Percentiles rank a stretch among this genome's conserved stretches.
phyloP scores from a whole-genome alignment of 1,140 invertebrate genomes.

The Dinothrombium tinctorium region DNA sequence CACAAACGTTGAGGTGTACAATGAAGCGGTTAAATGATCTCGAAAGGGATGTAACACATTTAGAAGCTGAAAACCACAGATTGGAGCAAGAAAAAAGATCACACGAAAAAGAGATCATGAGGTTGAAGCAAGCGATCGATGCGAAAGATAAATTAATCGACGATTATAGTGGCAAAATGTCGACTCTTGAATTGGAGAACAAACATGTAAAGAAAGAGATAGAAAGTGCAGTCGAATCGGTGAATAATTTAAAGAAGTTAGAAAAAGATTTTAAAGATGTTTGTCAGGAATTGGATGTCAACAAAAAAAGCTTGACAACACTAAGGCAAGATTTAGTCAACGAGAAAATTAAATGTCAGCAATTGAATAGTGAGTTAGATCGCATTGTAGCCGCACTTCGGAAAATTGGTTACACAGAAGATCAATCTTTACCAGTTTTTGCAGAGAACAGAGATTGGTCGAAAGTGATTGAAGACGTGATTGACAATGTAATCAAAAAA shows the following conservation, averaged over 20 bases:
- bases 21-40: slow-evolving; percentile 24
- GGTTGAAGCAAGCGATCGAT: slow-evolving; percentile 42
- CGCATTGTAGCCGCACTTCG: slow-evolving; percentile 11
- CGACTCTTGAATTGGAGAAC: slow-evolving; percentile 24
- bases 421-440: too few relatives aligned
- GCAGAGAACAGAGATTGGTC: too few relatives aligned
- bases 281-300: slow-evolving; percentile 48
- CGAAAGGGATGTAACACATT: slow-evolving; percentile 23
- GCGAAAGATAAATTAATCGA: slow-evolving; percentile 25
- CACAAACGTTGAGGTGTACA: slow-evolving; percentile 24
- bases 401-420: too few relatives aligned
- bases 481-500: too few relatives aligned
- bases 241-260: slow-evolving; percentile 32
- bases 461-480: too few relatives aligned
- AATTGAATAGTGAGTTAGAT: slow-evolving; percentile 20
- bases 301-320: slow-evolving; percentile 56
- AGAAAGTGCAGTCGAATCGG: slow-evolving; percentile 18
- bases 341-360: slow-evolving; percentile 38
- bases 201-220: slow-evolving; percentile 23
- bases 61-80: slow-evolving; percentile 23
- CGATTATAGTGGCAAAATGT: slow-evolving; percentile 22
- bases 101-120: slow-evolving; percentile 31
- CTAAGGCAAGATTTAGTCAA: slow-evolving; percentile 60
- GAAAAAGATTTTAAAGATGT: slow-evolving; percentile 57
- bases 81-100: slow-evolving; percentile 24